Base-by-base conservation (phyloP, 2,113 vertebrate genomes). In the Prietella phreatophila region DNA sequence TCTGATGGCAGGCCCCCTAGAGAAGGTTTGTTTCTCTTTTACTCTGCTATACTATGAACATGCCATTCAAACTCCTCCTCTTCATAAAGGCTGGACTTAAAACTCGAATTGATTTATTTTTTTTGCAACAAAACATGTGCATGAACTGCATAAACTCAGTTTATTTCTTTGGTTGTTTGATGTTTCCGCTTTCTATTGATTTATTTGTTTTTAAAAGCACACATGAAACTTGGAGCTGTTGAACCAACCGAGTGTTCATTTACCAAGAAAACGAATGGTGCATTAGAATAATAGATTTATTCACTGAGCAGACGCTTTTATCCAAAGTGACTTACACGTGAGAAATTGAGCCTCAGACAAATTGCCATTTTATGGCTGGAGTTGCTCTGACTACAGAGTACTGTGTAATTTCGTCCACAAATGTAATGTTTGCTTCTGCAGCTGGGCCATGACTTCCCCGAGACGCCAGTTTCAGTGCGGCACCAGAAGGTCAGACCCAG, bases 401-500 rank as follows among this genome's bases (percentile, higher is more conserved):
- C 19, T 33, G 15, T 79, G 5, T 30, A 30, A 33, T 22, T 81
- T 56, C 8, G 0, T 33, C n/a, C 1, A 53, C 13, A n/a, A 56
- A 33, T 81, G 6, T 78, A 30, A 30, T 67, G 87, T 30, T 67
- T 88, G 42, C 69, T 58, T 87, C 47, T 92, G 27, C 91, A 96
- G 95, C 91, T 95, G 90, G 95, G 94, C 88, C 95, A 97, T 84
- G 95, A 96, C 91, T 97, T 96, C 89, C 96, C 97, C n/a, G 94
- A 95, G 95, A 94, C 94, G 53, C 93, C 95, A 2, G 95, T 95
- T 61, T 97, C 96, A 33, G 95, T 94, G 88, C 94, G 96, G 89
- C 96, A 97, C 93, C 94, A 96, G 91, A 97, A 96, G 91, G 93
- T 96, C 55, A 94, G 92, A 58, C 98, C 98, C 7, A 93, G 96